These are phyloP conservation scores for Formica aserva DNA, from an alignment of 2,888 invertebrate species.

Conservation along the genomic window DNA sequence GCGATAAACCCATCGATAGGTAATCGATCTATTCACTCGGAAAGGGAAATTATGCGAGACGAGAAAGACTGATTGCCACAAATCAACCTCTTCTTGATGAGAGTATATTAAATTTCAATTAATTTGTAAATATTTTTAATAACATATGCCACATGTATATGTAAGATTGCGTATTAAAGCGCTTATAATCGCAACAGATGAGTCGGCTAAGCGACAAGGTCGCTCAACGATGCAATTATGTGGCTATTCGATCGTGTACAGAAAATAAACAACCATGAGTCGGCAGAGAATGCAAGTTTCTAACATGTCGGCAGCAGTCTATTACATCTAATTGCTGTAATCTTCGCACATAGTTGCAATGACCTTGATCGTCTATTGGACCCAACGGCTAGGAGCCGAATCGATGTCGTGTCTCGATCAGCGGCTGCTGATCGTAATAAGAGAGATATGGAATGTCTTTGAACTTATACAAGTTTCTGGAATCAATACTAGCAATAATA, in stretches of 20 bases:
- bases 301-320: background rate
- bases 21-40: background rate
- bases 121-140: background rate
- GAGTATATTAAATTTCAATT: background rate
- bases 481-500: background rate
- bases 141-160: background rate
- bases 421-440: background rate
- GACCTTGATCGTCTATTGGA: slow-evolving; percentile 34
- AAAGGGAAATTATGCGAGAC: background rate
- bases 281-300: slow-evolving; percentile 26
- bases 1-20: slow-evolving; percentile 50
- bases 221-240: slow-evolving; percentile 27
- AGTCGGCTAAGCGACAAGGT: slow-evolving; percentile 59
- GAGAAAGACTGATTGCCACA: background rate
- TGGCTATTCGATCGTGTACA: background rate
- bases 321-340: slow-evolving; percentile 39
- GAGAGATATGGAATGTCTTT: background rate
- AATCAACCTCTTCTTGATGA: background rate
- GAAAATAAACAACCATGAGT: slow-evolving; percentile 54
- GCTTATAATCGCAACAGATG: background rate
- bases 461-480: background rate
- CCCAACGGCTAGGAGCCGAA: background rate
- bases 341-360: slow-evolving; percentile 24
- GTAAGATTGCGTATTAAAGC: background rate
- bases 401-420: background rate